These are phyloP conservation scores for Rachycentron canadum DNA, from an alignment of 2,797 vertebrate species.

Conservation along the genomic window DNA sequence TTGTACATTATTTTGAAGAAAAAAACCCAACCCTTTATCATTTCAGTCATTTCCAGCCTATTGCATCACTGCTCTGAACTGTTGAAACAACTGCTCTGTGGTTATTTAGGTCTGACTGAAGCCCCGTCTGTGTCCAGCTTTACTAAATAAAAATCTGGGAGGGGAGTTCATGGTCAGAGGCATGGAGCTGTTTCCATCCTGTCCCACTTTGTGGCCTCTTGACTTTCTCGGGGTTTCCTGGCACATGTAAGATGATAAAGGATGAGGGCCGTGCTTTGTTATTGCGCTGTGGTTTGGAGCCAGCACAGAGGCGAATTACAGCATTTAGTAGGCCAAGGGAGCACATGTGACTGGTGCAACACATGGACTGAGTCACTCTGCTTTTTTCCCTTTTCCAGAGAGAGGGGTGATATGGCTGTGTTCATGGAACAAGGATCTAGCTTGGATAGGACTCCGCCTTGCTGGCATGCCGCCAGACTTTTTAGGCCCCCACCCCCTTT, in stretches of 20 bases:
- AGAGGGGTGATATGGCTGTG: slow-evolving; percentile 55
- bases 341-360: slow-evolving; percentile 83
- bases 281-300: slow-evolving; percentile 74
- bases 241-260: slow-evolving; percentile 64
- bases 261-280: slow-evolving; percentile 71
- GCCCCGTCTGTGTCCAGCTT: slow-evolving; percentile 1
- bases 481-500: slow-evolving; percentile 17
- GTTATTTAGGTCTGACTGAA: slow-evolving; percentile 2
- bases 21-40: not conserved
- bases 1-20: not conserved
- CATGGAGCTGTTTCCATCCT: slow-evolving; percentile 40
- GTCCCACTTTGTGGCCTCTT: slow-evolving; percentile 57
- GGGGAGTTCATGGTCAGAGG: slow-evolving; percentile 13
- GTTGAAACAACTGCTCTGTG: slow-evolving; percentile 10
- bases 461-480: slow-evolving; percentile 44
- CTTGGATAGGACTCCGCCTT: slow-evolving; percentile 65
- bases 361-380: slow-evolving; percentile 78
- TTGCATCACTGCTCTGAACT: slow-evolving; percentile 32
- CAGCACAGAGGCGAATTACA: slow-evolving; percentile 74
- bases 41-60: not conserved
- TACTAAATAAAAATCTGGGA: slow-evolving; percentile 5
- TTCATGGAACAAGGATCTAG: slow-evolving; percentile 71
- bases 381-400: slow-evolving; percentile 49
- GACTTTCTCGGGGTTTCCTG: slow-evolving; percentile 67
- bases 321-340: slow-evolving; percentile 77